Evolutionary conservation across 1,140 invertebrate genomes (phyloP), one percentile per base, ranked within the genome.

Genomic region (Goniozus legneri): DNA sequence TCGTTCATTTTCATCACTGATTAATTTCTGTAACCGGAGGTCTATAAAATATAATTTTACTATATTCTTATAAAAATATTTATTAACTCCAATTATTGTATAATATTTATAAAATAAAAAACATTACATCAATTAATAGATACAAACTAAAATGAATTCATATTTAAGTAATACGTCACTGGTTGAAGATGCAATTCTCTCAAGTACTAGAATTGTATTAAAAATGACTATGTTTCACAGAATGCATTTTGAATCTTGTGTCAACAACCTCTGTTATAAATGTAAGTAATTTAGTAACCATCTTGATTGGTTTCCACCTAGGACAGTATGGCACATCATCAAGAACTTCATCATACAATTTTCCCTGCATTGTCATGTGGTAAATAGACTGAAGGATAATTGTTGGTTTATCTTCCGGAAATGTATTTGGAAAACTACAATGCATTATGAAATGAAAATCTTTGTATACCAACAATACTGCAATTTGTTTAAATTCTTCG

Each of bases 331-430:
- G 37, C 30, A 24, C 34, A 21, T 41, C 20, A 7, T 50, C 8
- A 12, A 40, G 1, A 10, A 12, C 8, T 35, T 51, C 43, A 8
- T 3, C 41, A 2, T 58, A 58, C 2, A 32, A 8, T 45, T 10
- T 20, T 16, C 37, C 30, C 4, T 45, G 20, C 2, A n/a, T 6
- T 12, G 12, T 32, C 50, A 57, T 44, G 33, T 71, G 65, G 49
- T 71, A 70, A 4, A 62, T 22, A 8, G 67, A 71, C 18, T 56
- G 55, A 1, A 73, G 35, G 8, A 12, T 39, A 14, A 68, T 41
- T 32, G 36, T 44, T 15, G 69, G 72, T 24, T 33, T 40, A 13
- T 62, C 54, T 12, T 39, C 39, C 1, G 72, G 71, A 50, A 71
- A 75, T 8, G 7, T 35, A 13, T 46, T 8, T 1, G 65, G 33